Percentiles rank a stretch among this genome's conserved stretches.
Evolutionary conservation across 2,888 invertebrate species (phyloP).

Genomic region (Aphrophora alni): DNA sequence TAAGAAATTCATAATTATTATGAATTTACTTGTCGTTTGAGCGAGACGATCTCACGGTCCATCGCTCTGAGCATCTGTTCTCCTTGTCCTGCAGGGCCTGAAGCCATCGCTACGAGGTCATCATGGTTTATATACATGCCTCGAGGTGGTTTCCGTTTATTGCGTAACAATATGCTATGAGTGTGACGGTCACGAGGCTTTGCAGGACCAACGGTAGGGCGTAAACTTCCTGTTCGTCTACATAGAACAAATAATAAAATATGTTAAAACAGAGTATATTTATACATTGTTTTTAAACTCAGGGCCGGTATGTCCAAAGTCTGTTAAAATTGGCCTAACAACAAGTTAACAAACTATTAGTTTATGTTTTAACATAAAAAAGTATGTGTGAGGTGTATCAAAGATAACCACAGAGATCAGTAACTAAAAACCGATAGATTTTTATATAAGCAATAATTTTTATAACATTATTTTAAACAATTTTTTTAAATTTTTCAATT

Average conservation of each 20-base stretch:
- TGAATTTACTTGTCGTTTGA: slow-evolving; percentile 92
- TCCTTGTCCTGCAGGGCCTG: slow-evolving; percentile 75
- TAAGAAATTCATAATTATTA: slow-evolving; percentile 26
- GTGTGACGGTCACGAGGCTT: slow-evolving; percentile 58
- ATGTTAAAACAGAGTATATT: no score
- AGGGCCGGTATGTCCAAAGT: no score
- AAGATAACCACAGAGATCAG: no score
- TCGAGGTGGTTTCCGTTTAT: slow-evolving; percentile 85
- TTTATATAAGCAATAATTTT: no score
- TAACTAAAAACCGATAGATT: no score
- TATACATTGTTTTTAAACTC: no score
- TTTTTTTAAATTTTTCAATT: no score
- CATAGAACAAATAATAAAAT: slow-evolving; percentile 52
- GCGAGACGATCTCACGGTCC: slow-evolving; percentile 92
- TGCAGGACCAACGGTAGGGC: slow-evolving; percentile 77
- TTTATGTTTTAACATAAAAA: no score
- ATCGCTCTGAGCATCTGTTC: slow-evolving; percentile 88
- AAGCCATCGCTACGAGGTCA: slow-evolving; percentile 91
- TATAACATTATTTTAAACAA: no score
- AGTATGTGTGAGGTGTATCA: no score
- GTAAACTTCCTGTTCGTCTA: slow-evolving; percentile 81
- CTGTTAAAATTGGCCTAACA: no score
- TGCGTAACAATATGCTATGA: slow-evolving; percentile 54
- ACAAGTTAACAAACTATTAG: no score
- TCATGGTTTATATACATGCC: slow-evolving; percentile 98